Percentiles rank a stretch among this genome's conserved stretches.
phyloP scores from a whole-genome alignment of 2,888 invertebrate genomes.

The Hypercompe scribonia region DNA sequence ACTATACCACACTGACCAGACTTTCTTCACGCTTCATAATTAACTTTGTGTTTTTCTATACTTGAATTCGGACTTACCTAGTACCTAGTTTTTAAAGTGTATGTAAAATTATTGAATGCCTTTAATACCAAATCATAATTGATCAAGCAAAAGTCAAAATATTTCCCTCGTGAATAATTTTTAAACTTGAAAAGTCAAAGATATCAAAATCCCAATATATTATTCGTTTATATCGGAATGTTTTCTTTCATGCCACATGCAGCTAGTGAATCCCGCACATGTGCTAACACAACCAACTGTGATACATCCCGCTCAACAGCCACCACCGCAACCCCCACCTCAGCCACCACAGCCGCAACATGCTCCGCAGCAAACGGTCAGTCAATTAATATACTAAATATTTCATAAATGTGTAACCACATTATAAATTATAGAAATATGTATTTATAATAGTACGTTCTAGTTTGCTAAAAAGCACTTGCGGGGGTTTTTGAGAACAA shows the following conservation, averaged over 20 bases:
- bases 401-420: not conserved
- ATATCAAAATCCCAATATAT: not conserved
- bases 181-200: not conserved
- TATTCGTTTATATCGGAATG: not conserved
- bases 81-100: not conserved
- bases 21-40: not conserved
- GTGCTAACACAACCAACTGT: constrained; percentile 81
- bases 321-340: constrained; percentile 83
- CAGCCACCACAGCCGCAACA: constrained; percentile 66
- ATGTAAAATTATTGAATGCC: not conserved
- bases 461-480: too few species aligned
- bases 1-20: too few species aligned
- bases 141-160: not conserved
- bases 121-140: not conserved
- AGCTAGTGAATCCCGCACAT: constrained; percentile 80
- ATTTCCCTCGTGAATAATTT: not conserved
- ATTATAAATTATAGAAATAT: too few species aligned
- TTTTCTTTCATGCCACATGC: constrained; percentile 45
- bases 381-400: constrained; percentile 18
- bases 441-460: not conserved
- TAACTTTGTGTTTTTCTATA: not conserved
- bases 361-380: constrained; percentile 66
- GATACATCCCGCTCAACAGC: constrained; percentile 82
- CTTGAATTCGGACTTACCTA: not conserved
- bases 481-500: too few species aligned